Conservation (phyloP, 23 tunicate genomes). For the Halocynthia roretzi region DNA sequence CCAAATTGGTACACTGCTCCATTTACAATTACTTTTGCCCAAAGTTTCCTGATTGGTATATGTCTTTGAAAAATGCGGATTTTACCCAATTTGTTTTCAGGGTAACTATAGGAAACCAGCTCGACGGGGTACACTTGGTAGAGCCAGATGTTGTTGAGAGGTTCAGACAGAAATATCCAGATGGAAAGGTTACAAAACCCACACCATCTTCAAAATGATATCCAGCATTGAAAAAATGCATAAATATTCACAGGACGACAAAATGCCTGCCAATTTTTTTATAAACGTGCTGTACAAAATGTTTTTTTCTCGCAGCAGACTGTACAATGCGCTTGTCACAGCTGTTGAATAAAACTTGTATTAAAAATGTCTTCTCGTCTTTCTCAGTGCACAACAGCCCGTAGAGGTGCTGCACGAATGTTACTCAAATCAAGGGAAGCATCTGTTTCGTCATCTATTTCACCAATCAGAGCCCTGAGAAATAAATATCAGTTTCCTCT, state of each 20-base stretch:
- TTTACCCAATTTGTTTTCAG: constrained; percentile 30
- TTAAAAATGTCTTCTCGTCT: background rate
- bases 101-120: constrained; percentile 98
- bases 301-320: no score
- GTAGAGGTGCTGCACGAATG: constrained; percentile 89
- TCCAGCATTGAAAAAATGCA: no score
- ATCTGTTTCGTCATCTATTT: constrained; percentile 83
- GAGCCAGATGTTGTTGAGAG: constrained; percentile 82
- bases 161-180: constrained; percentile 81
- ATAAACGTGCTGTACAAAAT: no score
- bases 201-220: background rate
- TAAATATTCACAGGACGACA: no score
- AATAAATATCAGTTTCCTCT: background rate
- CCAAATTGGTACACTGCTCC: constrained; percentile 65
- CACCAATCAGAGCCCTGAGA: constrained; percentile 72
- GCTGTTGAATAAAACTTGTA: background rate
- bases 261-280: no score
- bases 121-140: constrained; percentile 91
- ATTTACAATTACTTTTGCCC: constrained; percentile 1
- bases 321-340: no score
- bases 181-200: constrained; percentile 92
- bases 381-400: constrained; percentile 77
- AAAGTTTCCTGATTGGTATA: background rate
- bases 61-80: background rate
- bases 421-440: constrained; percentile 82